phyloP scores from a whole-genome alignment of 2,113 vertebrate genomes.

The Plecotus auritus region DNA sequence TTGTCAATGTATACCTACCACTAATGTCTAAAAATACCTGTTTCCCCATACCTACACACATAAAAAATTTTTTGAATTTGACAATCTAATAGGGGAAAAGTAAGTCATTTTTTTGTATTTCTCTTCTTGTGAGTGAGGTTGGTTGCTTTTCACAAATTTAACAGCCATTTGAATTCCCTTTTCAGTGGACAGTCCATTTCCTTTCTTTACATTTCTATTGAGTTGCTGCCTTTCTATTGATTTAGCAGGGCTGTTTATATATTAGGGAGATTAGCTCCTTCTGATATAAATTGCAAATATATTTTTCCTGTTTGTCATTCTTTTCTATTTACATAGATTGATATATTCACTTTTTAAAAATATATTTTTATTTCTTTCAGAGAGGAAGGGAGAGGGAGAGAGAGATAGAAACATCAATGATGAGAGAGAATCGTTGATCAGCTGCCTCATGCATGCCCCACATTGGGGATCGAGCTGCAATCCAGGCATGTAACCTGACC shows the following conservation, averaged over 20 bases:
- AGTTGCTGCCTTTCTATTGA: not conserved
- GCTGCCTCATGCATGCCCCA: too few species aligned
- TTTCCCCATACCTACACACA: not conserved
- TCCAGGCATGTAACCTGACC: too few species aligned
- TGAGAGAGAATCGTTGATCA: too few species aligned
- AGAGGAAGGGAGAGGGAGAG: too few species aligned
- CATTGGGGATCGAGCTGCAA: too few species aligned
- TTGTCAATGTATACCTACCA: not conserved
- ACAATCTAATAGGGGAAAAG: not conserved
- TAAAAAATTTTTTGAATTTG: not conserved
- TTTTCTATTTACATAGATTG: not conserved
- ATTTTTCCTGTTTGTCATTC: not conserved
- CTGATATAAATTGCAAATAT: not conserved
- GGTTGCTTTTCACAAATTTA: not conserved
- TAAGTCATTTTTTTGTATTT: not conserved
- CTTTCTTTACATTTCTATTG: not conserved
- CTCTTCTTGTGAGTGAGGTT: not conserved
- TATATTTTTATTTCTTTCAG: too few species aligned
- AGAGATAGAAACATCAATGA: too few species aligned
- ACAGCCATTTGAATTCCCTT: not conserved
- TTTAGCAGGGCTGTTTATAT: not conserved
- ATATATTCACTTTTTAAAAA: not conserved
- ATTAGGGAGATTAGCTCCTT: not conserved
- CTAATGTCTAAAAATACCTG: not conserved
- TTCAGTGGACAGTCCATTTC: not conserved